A percentile compares a stretch with the other conserved stretches of the same genome.
Conservation (phyloP, 2,888 invertebrate species). For the Philonicus albiceps region DNA sequence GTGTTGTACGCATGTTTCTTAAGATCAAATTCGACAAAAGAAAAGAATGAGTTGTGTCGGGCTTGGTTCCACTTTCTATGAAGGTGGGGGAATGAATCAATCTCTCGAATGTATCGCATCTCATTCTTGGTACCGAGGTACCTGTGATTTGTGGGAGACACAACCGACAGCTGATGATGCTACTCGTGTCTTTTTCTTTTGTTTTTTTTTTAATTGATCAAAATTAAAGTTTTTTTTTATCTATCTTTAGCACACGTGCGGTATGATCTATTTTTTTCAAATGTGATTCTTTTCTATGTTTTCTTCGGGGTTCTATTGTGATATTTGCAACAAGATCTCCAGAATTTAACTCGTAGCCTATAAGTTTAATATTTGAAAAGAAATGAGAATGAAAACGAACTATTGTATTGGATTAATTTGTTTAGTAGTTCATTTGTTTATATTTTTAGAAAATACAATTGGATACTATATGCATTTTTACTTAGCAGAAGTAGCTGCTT, state of each 20-base stretch:
- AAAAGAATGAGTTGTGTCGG: neutral
- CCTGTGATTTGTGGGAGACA: neutral
- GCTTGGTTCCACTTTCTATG: neutral
- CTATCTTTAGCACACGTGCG: neutral
- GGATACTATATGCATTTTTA: neutral
- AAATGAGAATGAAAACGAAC: neutral
- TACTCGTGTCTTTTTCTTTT: no score
- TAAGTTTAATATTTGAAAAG: neutral
- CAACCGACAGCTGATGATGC: neutral
- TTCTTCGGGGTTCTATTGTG: neutral
- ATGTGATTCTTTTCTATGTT: neutral
- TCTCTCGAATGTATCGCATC: neutral
- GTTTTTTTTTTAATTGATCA: neutral
- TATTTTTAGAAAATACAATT: neutral
- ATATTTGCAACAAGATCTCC: neutral
- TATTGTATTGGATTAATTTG: neutral
- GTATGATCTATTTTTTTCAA: neutral
- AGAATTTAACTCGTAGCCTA: neutral
- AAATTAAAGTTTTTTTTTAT: neutral
- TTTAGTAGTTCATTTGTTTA: neutral
- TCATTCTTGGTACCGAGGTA: neutral
- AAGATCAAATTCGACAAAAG: neutral
- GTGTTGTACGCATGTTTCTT: neutral
- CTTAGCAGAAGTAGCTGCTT: neutral
- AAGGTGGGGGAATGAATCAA: neutral